Base-by-base conservation (phyloP, 2,113 vertebrate species). In the Piliocolobus tephrosceles region DNA sequence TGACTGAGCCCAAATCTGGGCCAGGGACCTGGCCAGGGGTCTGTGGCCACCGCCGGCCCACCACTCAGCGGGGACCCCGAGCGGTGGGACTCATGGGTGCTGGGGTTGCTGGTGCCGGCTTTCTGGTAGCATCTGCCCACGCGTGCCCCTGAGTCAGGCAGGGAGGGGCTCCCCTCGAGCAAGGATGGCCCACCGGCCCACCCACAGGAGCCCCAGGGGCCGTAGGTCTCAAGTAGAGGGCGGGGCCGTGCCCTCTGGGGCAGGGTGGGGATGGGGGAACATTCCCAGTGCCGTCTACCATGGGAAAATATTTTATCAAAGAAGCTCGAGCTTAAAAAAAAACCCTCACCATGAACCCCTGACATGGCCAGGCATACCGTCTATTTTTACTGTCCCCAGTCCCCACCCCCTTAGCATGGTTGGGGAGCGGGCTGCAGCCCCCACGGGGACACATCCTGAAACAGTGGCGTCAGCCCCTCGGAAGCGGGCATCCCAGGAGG, bases 281-380 rank as follows among this genome's bases (percentile, higher is more conserved):
- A 2, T 98, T 98, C 98, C 97, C 97, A 98, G 87, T 92, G 93
- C 72, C 76, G 73, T 97, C 98, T 97, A 95, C 98, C 98, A 98
- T 99, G 99, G 98, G 99, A 99, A 99, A 99, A 98, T 98, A 98
- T 92, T 98, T 98, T 98, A 98, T 98, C 98, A 98, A 98, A 99
- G 98, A 98, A 97, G 96, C 88, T 96, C 76, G 61, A 98, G 98
- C 98, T 98, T 96, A 97, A 98, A 98, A 98, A 96, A 98, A 96
- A 86, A 79, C 64, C 95, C 96, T 97, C 96, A 98, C 98, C 97
- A 97, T 91, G 66, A 98, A 70, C 45, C 0, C 81, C 98, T 98
- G 98, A 97, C 98, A 90, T 52, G 30, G 95, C 95, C 91, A 68
- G 94, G 97, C 90, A 50, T 57, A 75, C 86, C 23, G 25, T 93